Evolutionary conservation across 2,113 vertebrate genomes (phyloP), one percentile per base, ranked within the genome.

Genomic region (Lepus americanus): DNA sequence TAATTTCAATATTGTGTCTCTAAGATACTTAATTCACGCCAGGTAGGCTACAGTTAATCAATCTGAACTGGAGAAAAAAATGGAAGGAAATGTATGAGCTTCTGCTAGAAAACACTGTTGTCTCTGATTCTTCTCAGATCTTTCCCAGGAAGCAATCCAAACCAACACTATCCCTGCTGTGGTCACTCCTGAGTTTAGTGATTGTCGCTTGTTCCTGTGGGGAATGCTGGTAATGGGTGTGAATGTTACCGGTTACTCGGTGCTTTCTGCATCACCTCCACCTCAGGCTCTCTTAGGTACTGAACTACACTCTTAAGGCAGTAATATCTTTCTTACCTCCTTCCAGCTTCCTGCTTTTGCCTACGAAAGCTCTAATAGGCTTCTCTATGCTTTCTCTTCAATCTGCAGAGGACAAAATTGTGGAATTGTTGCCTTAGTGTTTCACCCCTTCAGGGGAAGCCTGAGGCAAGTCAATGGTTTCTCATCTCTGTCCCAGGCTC

Each of bases 381-480:
- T 51, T 88, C 59, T 39, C 22, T 19, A 61, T 78, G 55, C 39
- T 89, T 88, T 20, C 53, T 66, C 20, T 79, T 70, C 67, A 10
- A 78, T 53, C 16, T 88, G 61, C 63, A 92, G 81, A 77, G 1
- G 55, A 53, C 36, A 81, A 93, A 63, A 63, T 51, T 84, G 87
- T 72, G 69, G n/a, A 77, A 85, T 6, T 86, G 81, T 36, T 78
- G 33, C 70, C 17, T 6, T 19, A 17, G 39, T 13, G 36, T 44
- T 73, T 92, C 53, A 82, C 5, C 61, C 31, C 44, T 61, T 29
- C 29, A 91, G 69, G 12, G 83, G 85, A 92, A 90, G 73, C 87
- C 82, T 94, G 17, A 44, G 16, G 31, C n/a, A 78, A 66, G 61
- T 39, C 67, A 82, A 7, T n/a, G 13, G 39, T 51, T 79, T 70